Evolutionary conservation across 2,113 vertebrate genomes (phyloP).

Genomic region (Cichladusa arquata): DNA sequence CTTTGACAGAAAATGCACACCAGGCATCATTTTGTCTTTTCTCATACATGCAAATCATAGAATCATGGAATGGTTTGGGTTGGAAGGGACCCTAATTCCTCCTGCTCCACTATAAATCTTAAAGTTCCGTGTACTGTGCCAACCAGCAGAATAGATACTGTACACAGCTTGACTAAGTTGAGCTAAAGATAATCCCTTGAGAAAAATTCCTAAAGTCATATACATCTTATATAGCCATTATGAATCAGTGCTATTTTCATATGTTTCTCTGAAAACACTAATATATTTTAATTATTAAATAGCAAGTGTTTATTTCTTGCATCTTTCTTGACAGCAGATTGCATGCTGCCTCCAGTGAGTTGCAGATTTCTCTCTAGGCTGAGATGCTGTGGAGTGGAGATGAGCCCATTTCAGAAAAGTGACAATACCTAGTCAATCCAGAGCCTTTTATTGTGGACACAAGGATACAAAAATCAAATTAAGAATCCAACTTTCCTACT

Average conservation of each 20-base stretch:
- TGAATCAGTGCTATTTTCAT: background rate
- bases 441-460: background rate
- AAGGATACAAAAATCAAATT: background rate
- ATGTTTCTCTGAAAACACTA: background rate
- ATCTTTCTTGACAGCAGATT: background rate
- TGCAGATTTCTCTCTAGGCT: background rate
- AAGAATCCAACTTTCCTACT: background rate
- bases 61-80: background rate
- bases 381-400: background rate
- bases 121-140: background rate
- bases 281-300: background rate
- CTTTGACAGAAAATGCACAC: background rate
- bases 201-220: background rate
- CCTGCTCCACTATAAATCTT: background rate
- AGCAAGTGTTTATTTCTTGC: rapidly evolving
- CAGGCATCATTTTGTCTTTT: background rate
- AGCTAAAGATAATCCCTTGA: background rate
- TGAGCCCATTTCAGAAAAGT: background rate
- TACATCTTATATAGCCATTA: background rate
- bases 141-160: background rate
- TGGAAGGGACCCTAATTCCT: background rate
- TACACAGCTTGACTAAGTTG: background rate
- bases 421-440: background rate
- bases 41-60: rapidly evolving
- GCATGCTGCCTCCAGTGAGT: background rate